Base-by-base conservation (phyloP, 1,140 invertebrate genomes). In the Anastrepha ludens region DNA sequence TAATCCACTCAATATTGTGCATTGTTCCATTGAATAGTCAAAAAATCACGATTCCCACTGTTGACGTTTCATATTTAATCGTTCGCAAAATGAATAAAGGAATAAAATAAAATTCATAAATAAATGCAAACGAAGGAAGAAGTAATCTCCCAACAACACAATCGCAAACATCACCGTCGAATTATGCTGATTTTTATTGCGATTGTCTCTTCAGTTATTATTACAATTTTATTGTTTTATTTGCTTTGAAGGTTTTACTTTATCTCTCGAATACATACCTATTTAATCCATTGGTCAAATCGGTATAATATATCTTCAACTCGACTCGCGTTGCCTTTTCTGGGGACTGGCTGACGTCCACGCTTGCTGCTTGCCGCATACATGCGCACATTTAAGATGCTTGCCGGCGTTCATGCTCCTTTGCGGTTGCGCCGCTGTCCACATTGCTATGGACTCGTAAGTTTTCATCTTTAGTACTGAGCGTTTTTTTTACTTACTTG, bases 151-250 rank as follows among this genome's bases (percentile, higher is more conserved):
- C 74, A 55, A 81, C 74, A 29, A 58, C n/a, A 55, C 74, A 81
- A 81, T 81, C 74, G 74, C 47, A 11, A 50, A 17, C 60, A 74
- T 74, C 67, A 41, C 44, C 44, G 20, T 20, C 74, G 74, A 81
- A 81, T 81, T 81, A 81, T 81, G 74, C 47, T 81, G 74, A 81
- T 81, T 81, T 81, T 81, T 81, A 81, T 81, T 55, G 74, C n/a
- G 74, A 81, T 81, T 81, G 74, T 81, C 47, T 81, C 20, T 41
- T 20, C n/a, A 55, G 74, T 81, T 81, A 81, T 81, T 81, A 55
- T 81, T 81, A 81, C 55, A 58, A 81, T 81, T 81, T 81, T 81
- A 81, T 81, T 81, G 74, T 58, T 81, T 81, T 81, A 81, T 81
- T 81, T 55, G 47, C 47, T 29, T 55, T 20, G 15, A n/a, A 7